Evolutionary conservation across 2,888 invertebrate genomes (phyloP).

Genomic region (Drosophila kuntzei): DNA sequence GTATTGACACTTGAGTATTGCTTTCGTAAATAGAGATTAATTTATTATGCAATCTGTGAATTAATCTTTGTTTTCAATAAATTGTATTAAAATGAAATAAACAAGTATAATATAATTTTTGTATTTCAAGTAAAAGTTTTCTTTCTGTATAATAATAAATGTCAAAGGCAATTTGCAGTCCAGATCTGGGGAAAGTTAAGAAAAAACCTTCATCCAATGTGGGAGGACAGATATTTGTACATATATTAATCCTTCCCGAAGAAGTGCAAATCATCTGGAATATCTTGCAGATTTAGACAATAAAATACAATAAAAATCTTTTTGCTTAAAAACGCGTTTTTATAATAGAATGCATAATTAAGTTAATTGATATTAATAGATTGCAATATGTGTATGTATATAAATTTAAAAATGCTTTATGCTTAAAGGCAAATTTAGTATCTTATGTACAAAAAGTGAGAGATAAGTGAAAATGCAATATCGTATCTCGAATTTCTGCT

Average conservation of each 20-base stretch:
- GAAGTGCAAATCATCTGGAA: background rate
- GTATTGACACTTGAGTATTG: conserved; percentile 11
- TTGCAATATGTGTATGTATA: conserved; percentile 12
- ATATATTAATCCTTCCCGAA: background rate
- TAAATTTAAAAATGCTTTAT: conserved; percentile 44
- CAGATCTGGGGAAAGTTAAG: background rate
- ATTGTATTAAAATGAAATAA: background rate
- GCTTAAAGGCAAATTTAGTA: conserved; percentile 57
- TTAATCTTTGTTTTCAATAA: background rate
- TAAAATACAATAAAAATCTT: background rate
- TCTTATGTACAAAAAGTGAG: conserved; percentile 33
- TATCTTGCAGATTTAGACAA: background rate
- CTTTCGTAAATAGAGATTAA: conserved; percentile 2
- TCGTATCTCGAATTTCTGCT: conserved; percentile 19
- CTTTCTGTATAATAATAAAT: background rate
- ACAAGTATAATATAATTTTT: background rate
- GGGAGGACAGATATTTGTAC: too few relatives aligned
- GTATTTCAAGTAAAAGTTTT: background rate
- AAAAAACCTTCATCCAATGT: background rate
- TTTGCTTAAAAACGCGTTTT: conserved; percentile 14
- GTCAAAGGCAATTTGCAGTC: background rate
- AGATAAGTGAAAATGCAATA: conserved; percentile 49
- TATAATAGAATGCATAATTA: conserved; percentile 17
- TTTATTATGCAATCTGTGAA: conserved; percentile 1
- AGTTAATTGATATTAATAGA: conserved; percentile 19